A percentile compares a stretch with the other conserved stretches of the same genome.
These are phyloP conservation scores for Drosophila seguyi DNA, from an alignment of 1,140 invertebrate species.

Conservation along the genomic window DNA sequence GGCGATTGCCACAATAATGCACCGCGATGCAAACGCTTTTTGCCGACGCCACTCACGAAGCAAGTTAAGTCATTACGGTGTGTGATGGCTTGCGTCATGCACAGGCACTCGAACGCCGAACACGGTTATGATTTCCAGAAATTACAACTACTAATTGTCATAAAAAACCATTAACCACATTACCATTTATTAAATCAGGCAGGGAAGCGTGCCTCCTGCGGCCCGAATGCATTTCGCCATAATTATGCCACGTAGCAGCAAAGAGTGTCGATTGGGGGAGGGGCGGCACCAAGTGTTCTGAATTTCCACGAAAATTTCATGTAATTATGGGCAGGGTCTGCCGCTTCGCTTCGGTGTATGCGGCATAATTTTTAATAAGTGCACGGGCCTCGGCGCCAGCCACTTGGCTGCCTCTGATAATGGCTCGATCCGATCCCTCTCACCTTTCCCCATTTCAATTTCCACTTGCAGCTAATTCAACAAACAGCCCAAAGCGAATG, in stretches of 20 bases:
- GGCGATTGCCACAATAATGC: constrained; percentile 4
- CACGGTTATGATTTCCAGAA: constrained; percentile 78
- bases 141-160: constrained; percentile 78
- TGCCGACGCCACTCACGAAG: constrained; percentile 20
- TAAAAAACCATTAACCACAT: constrained; percentile 74
- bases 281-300: constrained; percentile 46
- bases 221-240: constrained; percentile 54
- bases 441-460: constrained; percentile 30
- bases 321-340: constrained; percentile 61
- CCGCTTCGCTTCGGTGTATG: constrained; percentile 30
- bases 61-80: constrained; percentile 71
- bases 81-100: constrained; percentile 47
- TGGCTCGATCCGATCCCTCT: constrained; percentile 34
- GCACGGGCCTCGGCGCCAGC: constrained; percentile 48
- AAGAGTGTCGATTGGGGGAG: constrained; percentile 37
- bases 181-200: constrained; percentile 74
- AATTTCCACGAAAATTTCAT: constrained; percentile 78
- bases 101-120: constrained; percentile 22
- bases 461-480: constrained; percentile 31
- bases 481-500: constrained; percentile 27
- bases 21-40: constrained; percentile 14
- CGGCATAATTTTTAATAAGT: constrained; percentile 62
- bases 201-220: constrained; percentile 67
- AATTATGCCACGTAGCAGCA: constrained; percentile 77
- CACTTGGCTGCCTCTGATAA: constrained; percentile 51